These are phyloP conservation scores for Gallinago media DNA, from an alignment of 2,113 vertebrate species.

Conservation along the genomic window DNA sequence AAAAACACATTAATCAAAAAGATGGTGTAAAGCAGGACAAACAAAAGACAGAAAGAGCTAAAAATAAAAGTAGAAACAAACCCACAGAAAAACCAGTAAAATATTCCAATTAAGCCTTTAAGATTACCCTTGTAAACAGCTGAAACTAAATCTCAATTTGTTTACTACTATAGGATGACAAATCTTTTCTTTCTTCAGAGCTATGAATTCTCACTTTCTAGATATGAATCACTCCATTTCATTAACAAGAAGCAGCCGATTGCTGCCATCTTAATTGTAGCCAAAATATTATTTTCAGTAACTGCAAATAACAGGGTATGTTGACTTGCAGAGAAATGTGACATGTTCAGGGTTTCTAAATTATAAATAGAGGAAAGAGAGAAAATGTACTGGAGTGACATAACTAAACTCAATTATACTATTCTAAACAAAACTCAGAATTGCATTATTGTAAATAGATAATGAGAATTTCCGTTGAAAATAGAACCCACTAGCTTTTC, in stretches of 20 bases:
- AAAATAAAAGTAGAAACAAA: background rate
- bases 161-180: background rate
- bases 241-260: background rate
- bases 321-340: background rate
- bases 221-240: background rate
- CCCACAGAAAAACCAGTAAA: background rate
- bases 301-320: constrained; percentile 5
- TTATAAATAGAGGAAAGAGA: background rate
- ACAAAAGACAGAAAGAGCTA: background rate
- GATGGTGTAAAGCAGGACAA: accelerated
- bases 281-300: constrained; percentile 39
- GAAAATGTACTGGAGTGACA: background rate
- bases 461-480: background rate
- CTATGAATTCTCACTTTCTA: constrained; percentile 8
- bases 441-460: background rate
- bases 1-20: background rate
- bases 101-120: background rate
- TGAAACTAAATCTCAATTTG: background rate
- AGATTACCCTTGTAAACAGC: background rate
- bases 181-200: background rate
- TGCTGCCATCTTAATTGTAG: background rate
- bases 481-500: background rate
- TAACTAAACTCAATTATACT: background rate
- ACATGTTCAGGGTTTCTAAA: background rate
- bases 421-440: background rate